phyloP scores from a whole-genome alignment of 2,797 vertebrate genomes.

The Tadarida brasiliensis region DNA sequence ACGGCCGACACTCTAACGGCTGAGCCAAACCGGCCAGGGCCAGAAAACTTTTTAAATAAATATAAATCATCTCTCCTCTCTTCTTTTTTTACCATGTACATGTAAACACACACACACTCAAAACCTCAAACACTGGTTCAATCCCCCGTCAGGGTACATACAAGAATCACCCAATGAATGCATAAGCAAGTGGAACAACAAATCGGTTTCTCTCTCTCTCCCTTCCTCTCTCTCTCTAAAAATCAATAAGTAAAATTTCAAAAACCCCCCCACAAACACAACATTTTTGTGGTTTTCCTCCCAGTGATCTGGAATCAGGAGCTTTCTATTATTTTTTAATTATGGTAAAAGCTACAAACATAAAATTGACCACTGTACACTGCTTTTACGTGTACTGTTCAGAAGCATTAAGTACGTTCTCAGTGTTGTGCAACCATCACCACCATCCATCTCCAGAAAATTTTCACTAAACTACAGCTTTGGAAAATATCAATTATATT shows the following conservation, averaged over 20 bases:
- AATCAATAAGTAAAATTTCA: too few species aligned
- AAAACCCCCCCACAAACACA: not conserved
- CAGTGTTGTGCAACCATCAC: not conserved
- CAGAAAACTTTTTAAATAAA: not conserved
- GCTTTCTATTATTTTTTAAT: not conserved
- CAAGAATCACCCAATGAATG: too few species aligned
- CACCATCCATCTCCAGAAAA: not conserved
- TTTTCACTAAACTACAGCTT: not conserved
- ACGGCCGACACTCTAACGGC: too few species aligned
- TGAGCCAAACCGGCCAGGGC: too few species aligned
- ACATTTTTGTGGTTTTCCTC: not conserved
- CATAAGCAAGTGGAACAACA: too few species aligned
- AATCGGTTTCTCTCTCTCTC: too few species aligned
- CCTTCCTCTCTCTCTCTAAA: too few species aligned
- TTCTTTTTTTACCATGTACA: not conserved
- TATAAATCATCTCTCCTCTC: not conserved
- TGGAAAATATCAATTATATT: not conserved
- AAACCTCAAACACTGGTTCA: not conserved
- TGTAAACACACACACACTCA: not conserved
- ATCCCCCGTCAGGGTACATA: too few species aligned
- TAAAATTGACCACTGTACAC: not conserved
- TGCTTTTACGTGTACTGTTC: not conserved
- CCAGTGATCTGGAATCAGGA: not conserved
- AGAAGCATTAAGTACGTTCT: not conserved
- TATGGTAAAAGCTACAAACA: not conserved